phyloP scores from a whole-genome alignment of 2,113 vertebrate species.

The Arenaria interpres region DNA sequence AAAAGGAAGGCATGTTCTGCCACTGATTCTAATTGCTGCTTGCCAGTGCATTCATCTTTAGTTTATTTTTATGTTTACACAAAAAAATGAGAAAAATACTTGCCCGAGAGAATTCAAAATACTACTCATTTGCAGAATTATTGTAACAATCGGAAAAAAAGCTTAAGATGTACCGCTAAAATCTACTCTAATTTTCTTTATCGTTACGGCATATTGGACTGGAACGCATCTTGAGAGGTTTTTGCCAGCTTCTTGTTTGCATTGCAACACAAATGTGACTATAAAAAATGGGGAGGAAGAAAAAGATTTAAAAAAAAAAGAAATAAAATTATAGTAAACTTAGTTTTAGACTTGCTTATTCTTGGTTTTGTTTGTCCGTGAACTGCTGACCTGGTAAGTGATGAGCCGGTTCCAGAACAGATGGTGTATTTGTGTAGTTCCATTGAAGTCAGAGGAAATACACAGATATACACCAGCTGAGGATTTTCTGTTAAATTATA shows the following conservation, averaged over 20 bases:
- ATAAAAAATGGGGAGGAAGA: neutral
- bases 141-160: neutral
- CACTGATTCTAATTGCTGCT: neutral
- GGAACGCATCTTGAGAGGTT: neutral
- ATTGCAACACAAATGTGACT: neutral
- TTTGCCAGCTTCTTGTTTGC: neutral
- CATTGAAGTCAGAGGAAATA: slow-evolving; percentile 8
- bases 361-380: slow-evolving; percentile 7
- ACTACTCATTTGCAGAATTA: neutral
- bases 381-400: slow-evolving; percentile 40
- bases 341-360: slow-evolving; percentile 27
- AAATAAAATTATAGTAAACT: neutral
- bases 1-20: neutral
- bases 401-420: slow-evolving; percentile 47
- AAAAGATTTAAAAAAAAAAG: neutral
- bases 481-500: slow-evolving; percentile 31
- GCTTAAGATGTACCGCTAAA: neutral
- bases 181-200: neutral
- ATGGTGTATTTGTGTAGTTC: slow-evolving; percentile 38
- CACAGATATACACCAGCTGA: slow-evolving; percentile 9
- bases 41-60: neutral
- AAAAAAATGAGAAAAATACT: neutral
- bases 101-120: neutral
- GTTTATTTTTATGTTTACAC: slow-evolving; percentile 16
- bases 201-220: neutral